phyloP scores from a whole-genome alignment of 2,797 vertebrate species.

The Moxostoma hubbsi region DNA sequence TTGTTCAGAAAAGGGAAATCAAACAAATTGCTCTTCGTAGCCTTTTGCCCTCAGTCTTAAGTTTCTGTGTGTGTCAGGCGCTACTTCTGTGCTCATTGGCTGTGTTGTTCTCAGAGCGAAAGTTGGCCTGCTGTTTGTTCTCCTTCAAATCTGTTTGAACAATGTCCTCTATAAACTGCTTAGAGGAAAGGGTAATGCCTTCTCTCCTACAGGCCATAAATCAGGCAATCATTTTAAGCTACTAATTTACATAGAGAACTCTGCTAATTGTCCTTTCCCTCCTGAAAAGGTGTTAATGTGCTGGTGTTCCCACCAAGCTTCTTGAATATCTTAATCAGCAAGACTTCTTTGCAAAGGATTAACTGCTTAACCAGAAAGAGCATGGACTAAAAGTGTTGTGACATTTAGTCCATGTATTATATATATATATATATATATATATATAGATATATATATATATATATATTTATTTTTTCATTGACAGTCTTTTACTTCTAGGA shows the following conservation, averaged over 20 bases:
- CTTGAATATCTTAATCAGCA: too few species aligned
- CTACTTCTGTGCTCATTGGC: constrained; percentile 36
- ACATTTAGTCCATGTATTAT: too few species aligned
- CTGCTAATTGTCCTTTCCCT: too few species aligned
- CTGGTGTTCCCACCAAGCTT: too few species aligned
- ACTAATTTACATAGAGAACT: background rate
- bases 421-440: too few species aligned
- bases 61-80: constrained; percentile 36
- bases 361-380: too few species aligned
- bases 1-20: constrained; percentile 45
- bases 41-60: constrained; percentile 36
- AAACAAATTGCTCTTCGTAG: constrained; percentile 40
- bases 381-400: too few species aligned
- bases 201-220: constrained; percentile 3
- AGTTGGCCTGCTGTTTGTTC: constrained; percentile 27
- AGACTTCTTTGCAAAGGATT: too few species aligned
- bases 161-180: constrained; percentile 29
- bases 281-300: too few species aligned
- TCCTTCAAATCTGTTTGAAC: constrained; percentile 31
- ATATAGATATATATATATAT: too few species aligned
- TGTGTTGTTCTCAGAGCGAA: constrained; percentile 16
- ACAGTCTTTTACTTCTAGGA: too few species aligned
- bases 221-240: background rate
- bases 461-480: too few species aligned
- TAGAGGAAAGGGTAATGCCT: constrained; percentile 9